Conservation (phyloP, 2,888 invertebrate genomes). For the Tetanocera ferruginea region DNA sequence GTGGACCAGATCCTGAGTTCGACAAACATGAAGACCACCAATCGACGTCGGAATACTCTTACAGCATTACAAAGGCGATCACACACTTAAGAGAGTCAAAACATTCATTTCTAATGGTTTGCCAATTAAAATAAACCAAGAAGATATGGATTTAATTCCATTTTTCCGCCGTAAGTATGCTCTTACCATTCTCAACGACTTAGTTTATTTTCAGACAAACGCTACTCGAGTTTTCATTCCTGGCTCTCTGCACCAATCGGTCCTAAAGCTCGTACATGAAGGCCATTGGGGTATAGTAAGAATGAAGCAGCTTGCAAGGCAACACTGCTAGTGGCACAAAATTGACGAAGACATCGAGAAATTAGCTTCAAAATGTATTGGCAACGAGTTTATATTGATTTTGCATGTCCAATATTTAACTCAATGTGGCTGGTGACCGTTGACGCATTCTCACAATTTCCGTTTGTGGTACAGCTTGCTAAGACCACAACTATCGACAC, state of each 20-base stretch:
- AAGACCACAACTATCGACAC: background rate
- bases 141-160: background rate
- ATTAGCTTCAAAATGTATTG: constrained; percentile 46
- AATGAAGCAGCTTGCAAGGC: background rate
- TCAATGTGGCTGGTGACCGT: constrained; percentile 63
- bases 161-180: background rate
- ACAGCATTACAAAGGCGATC: no score
- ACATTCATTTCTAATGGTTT: background rate
- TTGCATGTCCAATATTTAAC: constrained; percentile 63
- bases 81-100: no score
- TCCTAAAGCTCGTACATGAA: background rate
- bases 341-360: background rate
- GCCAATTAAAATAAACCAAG: background rate
- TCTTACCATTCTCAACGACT: background rate
- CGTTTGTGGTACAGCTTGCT: constrained; percentile 57
- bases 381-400: constrained; percentile 67
- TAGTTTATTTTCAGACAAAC: background rate
- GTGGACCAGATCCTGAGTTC: no score
- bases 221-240: background rate
- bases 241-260: background rate
- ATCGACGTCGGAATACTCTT: no score
- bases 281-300: background rate
- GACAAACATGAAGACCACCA: constrained; percentile 22
- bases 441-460: constrained; percentile 67
- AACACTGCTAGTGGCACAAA: background rate